These are phyloP conservation scores for Helogale parvula DNA, from an alignment of 2,113 vertebrate genomes.

Conservation along the genomic window DNA sequence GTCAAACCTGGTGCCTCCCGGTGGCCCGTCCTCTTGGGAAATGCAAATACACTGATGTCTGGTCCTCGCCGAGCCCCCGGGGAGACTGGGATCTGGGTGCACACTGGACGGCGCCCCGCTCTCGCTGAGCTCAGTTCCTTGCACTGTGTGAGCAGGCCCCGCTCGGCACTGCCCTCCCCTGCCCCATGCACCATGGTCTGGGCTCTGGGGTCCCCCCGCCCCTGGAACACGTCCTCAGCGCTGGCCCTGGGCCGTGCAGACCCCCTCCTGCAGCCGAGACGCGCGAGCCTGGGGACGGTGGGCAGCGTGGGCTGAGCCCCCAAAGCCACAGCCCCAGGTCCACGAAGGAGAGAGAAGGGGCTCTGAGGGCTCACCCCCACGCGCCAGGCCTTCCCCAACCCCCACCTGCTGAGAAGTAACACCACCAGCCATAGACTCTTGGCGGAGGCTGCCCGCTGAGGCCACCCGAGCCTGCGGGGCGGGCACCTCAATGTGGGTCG, in stretches of 20 bases:
- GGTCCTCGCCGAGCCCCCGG: background rate
- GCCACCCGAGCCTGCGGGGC: too few relatives aligned
- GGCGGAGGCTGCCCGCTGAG: background rate
- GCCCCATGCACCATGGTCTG: background rate
- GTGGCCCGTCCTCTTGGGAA: background rate
- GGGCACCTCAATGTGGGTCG: background rate
- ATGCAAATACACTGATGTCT: background rate
- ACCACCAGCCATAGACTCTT: background rate
- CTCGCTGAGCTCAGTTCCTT: background rate
- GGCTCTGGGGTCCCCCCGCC: background rate
- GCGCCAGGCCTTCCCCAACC: fast-evolving
- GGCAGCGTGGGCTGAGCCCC: background rate
- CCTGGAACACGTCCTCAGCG: background rate
- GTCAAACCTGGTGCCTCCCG: background rate
- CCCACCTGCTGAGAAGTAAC: background rate
- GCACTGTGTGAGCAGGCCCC: background rate
- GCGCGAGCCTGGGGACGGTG: background rate
- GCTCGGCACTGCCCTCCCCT: too few relatives aligned
- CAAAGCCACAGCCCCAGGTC: background rate
- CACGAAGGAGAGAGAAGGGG: background rate
- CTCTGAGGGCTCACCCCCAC: background rate
- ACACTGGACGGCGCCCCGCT: background rate
- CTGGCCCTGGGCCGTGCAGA: background rate
- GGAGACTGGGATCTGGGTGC: background rate
- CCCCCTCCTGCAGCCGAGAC: background rate